Evolutionary conservation across 1,140 invertebrate genomes (phyloP), one percentile per base, ranked within the genome.

Genomic region (Metaphire vulgaris): DNA sequence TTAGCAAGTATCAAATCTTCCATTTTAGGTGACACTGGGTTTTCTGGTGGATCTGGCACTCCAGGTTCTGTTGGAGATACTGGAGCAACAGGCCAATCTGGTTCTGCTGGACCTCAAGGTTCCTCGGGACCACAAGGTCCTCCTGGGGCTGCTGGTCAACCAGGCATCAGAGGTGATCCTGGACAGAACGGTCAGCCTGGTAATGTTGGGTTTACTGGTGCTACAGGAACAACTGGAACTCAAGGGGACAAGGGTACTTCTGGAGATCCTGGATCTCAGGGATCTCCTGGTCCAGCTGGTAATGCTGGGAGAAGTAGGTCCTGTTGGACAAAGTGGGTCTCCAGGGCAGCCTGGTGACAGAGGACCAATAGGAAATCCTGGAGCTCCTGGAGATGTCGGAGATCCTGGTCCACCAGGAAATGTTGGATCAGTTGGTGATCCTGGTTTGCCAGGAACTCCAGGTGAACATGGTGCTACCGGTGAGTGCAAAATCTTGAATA

Each of bases 231-330:
- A n/a, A n/a, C n/a, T n/a, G n/a, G n/a, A n/a, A n/a, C n/a, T n/a
- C n/a, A n/a, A n/a, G n/a, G n/a, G n/a, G n/a, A n/a, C n/a, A n/a
- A n/a, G n/a, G 74, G 74, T 74, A 21, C 30, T 30, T 29, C 74
- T 68, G 74, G 74, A 16, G 1, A 28, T 28, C 16, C 28, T 67
- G 74, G 74, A n/a, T 69, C 0, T 28, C n/a, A 66, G 26, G 30
- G 74, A 65, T 28, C 32, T 56, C 21, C 41, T 56, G 41, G 41
- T 12, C 41, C 41, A 12, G 6, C 41, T 12, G 41, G 41, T 56
- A 56, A 56, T 56, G 6, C 41, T 56, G 41, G 81, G 80, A 1
- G n/a, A 34, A 16, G 85, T 88, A 91, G 82, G 94, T 94, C 64
- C 74, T 2, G 14, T 26, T 33, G 74, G 74, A 34, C 74, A 69